Conservation (phyloP, 2,888 invertebrate genomes). For the Aproaerema taeniolella region DNA sequence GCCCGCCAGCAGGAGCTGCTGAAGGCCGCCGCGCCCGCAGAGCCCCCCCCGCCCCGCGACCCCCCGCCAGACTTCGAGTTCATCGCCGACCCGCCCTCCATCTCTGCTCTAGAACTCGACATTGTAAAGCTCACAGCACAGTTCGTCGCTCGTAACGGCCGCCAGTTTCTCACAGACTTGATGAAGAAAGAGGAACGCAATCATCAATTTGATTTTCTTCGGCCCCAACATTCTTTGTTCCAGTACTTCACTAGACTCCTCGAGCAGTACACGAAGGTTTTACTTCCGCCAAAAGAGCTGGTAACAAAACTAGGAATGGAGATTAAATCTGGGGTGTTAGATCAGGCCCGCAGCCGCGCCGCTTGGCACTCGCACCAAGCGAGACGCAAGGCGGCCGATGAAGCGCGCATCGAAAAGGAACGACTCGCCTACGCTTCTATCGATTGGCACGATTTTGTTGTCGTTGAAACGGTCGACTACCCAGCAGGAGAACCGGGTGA, state of each 20-base stretch:
- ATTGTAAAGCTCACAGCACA: conserved; percentile 98
- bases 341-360: conserved; percentile 95
- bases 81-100: conserved; percentile 98
- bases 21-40: conserved; percentile 90
- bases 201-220: conserved; percentile 98
- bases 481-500: conserved; percentile 97
- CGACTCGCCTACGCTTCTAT: conserved; percentile 97
- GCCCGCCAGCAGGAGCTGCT: conserved; percentile 92
- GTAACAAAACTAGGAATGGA: conserved; percentile 88
- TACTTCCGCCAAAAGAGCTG: conserved; percentile 96
- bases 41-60: conserved; percentile 93
- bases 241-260: conserved; percentile 98
- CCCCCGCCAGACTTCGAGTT: conserved; percentile 96
- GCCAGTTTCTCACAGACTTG: conserved; percentile 97
- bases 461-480: conserved; percentile 99
- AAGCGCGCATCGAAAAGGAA: conserved; percentile 96
- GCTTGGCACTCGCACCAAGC: conserved; percentile 98
- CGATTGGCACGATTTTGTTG: conserved; percentile 99
- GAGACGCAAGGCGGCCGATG: conserved; percentile 93
- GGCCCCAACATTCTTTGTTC: conserved; percentile 98
- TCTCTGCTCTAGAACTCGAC: conserved; percentile 98
- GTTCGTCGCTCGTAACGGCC: conserved; percentile 98
- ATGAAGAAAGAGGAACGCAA: conserved; percentile 99
- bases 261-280: conserved; percentile 98
- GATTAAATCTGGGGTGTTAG: conserved; percentile 82